Conservation (phyloP, 2,113 vertebrate species). For the Mustela lutreola region DNA sequence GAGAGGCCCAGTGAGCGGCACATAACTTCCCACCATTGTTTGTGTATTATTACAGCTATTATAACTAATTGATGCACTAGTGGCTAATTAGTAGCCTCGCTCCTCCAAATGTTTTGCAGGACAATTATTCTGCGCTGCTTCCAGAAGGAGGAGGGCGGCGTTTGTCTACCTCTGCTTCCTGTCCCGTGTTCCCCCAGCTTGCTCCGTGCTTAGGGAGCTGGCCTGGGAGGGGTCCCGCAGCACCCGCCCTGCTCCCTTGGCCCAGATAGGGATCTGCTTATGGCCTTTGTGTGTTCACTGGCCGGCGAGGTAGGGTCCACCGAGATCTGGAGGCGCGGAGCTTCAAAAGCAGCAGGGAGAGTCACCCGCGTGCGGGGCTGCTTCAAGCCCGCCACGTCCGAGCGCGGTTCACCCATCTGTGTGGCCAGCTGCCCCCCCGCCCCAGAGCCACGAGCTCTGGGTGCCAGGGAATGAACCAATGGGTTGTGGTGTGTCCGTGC, state of each 20-base stretch:
- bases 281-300: not conserved
- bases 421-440: fast-evolving
- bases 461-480: fast-evolving
- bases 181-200: not conserved
- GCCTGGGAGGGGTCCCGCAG: fast-evolving
- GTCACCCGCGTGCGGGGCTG: fast-evolving
- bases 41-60: constrained; percentile 68
- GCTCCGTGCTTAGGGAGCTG: fast-evolving
- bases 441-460: fast-evolving
- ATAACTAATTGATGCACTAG: constrained; percentile 77
- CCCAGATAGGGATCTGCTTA: fast-evolving
- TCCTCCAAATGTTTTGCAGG: constrained; percentile 69
- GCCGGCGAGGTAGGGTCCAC: too few species aligned
- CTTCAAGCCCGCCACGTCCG: not conserved
- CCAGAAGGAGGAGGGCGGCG: not conserved
- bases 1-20: constrained; percentile 20
- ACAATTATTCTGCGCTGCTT: constrained; percentile 69
- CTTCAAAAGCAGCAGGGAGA: not conserved
- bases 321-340: fast-evolving
- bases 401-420: fast-evolving
- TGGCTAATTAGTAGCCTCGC: constrained; percentile 79
- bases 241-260: not conserved
- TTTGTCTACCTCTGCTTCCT: constrained; percentile 32
- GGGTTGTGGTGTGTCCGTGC: fast-evolving
- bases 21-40: constrained; percentile 38